Evolutionary conservation across 2,888 invertebrate genomes (phyloP).

Genomic region (Penaeus monodon): DNA sequence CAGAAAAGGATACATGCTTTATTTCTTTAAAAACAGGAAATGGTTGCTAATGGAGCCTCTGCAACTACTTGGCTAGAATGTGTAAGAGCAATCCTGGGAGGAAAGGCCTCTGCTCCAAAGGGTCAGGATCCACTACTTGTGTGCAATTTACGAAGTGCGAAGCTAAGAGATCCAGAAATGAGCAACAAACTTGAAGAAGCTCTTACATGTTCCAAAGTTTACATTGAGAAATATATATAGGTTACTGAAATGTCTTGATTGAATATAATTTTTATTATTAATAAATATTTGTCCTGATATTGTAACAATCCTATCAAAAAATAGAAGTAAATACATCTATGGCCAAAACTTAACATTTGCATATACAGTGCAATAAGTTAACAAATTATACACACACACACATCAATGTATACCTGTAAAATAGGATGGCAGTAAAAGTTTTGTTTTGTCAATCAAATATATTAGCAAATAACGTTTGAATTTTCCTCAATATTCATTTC

Average conservation of each 20-base stretch:
- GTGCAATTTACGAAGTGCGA: constrained; percentile 21
- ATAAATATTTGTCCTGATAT: background rate
- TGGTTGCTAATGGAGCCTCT: constrained; percentile 22
- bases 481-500: too few species aligned
- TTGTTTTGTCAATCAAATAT: too few species aligned
- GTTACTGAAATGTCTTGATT: background rate
- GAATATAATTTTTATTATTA: background rate
- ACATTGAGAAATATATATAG: constrained; percentile 17
- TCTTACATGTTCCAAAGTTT: constrained; percentile 4
- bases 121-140: constrained; percentile 25
- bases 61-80: constrained; percentile 27
- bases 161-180: background rate
- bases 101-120: constrained; percentile 20
- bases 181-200: constrained; percentile 1
- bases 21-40: background rate
- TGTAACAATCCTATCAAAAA: background rate
- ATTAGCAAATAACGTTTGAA: too few species aligned
- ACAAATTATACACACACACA: background rate
- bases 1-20: background rate
- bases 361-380: background rate
- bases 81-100: constrained; percentile 10
- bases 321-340: background rate
- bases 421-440: too few species aligned
- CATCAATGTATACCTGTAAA: too few species aligned
- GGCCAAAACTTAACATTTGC: background rate